phyloP scores from a whole-genome alignment of 2,113 vertebrate species.

The Panthera tigris region DNA sequence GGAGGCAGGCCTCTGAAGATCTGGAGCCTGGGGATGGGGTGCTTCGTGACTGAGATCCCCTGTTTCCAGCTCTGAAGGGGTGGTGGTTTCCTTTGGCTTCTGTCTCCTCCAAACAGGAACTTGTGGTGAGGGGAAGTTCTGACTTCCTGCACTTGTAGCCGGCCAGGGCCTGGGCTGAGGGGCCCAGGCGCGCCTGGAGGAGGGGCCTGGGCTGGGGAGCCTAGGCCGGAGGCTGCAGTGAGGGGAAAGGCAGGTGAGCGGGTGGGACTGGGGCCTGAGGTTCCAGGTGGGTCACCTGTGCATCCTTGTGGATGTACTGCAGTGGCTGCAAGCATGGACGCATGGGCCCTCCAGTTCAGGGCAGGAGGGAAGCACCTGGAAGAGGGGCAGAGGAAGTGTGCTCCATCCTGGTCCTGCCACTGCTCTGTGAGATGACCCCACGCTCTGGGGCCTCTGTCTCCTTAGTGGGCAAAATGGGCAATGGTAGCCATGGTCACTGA shows the following conservation, averaged over 20 bases:
- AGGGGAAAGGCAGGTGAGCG: background rate
- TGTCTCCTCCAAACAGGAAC: conserved; percentile 35
- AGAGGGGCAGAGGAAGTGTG: background rate
- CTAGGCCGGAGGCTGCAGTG: background rate
- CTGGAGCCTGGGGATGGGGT: background rate
- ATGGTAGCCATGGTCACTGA: background rate
- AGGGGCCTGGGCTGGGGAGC: background rate
- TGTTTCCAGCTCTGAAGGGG: background rate
- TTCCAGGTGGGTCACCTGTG: background rate
- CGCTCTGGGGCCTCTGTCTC: background rate
- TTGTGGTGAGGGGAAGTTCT: background rate
- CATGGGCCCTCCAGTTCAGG: background rate
- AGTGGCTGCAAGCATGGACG: background rate
- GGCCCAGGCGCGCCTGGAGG: background rate
- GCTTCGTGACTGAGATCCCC: background rate
- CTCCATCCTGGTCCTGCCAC: background rate
- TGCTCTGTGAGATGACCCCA: background rate
- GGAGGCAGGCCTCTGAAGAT: no score
- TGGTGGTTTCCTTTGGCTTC: background rate
- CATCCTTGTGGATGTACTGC: background rate
- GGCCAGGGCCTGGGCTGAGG: background rate
- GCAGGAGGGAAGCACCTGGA: background rate
- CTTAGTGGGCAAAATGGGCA: background rate
- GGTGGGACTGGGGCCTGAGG: background rate
- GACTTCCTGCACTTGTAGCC: background rate